Evolutionary conservation across 2,113 vertebrate species (phyloP).

Genomic region (Bufo bufo): DNA sequence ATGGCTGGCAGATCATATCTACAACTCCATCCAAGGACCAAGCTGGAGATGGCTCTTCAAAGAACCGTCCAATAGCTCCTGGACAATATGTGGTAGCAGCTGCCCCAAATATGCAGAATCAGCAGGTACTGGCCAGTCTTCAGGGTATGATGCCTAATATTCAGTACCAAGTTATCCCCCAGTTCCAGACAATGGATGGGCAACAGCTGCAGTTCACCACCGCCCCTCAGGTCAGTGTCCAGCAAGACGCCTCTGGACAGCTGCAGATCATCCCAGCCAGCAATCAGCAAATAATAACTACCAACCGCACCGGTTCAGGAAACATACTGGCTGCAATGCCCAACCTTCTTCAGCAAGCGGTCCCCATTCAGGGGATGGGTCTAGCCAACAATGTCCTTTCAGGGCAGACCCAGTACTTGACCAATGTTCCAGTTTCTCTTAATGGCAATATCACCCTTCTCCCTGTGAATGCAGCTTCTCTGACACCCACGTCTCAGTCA

Average conservation of each 20-base stretch:
- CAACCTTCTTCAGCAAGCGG: conserved; percentile 87
- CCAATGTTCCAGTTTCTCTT: conserved; percentile 90
- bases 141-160: conserved; percentile 89
- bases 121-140: conserved; percentile 88
- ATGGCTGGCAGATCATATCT: conserved; percentile 93
- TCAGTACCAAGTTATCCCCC: conserved; percentile 96
- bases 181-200: conserved; percentile 94
- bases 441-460: conserved; percentile 95
- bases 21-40: conserved; percentile 75
- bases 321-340: conserved; percentile 91
- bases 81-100: conserved; percentile 86
- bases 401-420: conserved; percentile 89
- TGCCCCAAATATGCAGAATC: conserved; percentile 80
- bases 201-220: conserved; percentile 90
- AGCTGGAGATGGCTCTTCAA: conserved; percentile 63
- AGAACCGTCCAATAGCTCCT: conserved; percentile 76
- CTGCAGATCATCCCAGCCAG: conserved; percentile 87
- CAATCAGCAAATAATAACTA: conserved; percentile 87
- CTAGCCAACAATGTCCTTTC: conserved; percentile 84
- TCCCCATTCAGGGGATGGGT: conserved; percentile 90
- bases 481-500: conserved; percentile 83
- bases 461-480: conserved; percentile 79
- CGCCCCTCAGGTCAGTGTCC: conserved; percentile 75
- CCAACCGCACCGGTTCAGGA: conserved; percentile 75
- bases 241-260: conserved; percentile 89